A percentile compares a stretch with the other conserved stretches of the same genome.
These are phyloP conservation scores for Scaeva pyrastri DNA, from an alignment of 2,888 invertebrate species.

Conservation along the genomic window DNA sequence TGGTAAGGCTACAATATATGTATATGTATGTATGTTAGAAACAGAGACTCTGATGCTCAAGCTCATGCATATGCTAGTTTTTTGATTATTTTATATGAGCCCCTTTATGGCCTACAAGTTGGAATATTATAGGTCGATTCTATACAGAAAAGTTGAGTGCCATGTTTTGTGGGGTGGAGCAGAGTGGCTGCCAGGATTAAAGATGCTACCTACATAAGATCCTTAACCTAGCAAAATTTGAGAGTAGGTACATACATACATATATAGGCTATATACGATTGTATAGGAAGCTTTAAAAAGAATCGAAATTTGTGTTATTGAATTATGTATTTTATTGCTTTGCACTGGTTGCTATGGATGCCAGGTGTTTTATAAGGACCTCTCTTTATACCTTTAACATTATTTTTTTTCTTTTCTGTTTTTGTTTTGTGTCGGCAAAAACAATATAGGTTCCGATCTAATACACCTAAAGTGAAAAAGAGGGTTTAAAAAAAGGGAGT, in stretches of 20 bases:
- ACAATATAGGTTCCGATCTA: background rate
- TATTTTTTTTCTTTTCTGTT: background rate
- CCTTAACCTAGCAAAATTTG: no score
- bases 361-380: slow-evolving; percentile 38
- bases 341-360: slow-evolving; percentile 52
- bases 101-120: slow-evolving; percentile 52
- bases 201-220: no score
- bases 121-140: slow-evolving; percentile 9
- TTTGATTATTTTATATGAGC: slow-evolving; percentile 66
- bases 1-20: background rate
- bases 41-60: no score
- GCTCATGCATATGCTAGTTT: slow-evolving; percentile 66
- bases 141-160: background rate
- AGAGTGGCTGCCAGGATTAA: background rate
- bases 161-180: background rate
- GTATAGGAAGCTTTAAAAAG: slow-evolving; percentile 42
- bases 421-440: background rate
- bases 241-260: no score
- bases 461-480: slow-evolving; percentile 7
- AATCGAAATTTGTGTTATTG: slow-evolving; percentile 69
- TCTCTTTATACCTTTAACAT: background rate
- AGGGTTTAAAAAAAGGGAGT: slow-evolving; percentile 13
- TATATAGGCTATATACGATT: background rate
- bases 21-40: background rate
- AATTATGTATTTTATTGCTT: slow-evolving; percentile 73